phyloP scores from a whole-genome alignment of 2,888 invertebrate genomes.

The Malthinus flaveolus region DNA sequence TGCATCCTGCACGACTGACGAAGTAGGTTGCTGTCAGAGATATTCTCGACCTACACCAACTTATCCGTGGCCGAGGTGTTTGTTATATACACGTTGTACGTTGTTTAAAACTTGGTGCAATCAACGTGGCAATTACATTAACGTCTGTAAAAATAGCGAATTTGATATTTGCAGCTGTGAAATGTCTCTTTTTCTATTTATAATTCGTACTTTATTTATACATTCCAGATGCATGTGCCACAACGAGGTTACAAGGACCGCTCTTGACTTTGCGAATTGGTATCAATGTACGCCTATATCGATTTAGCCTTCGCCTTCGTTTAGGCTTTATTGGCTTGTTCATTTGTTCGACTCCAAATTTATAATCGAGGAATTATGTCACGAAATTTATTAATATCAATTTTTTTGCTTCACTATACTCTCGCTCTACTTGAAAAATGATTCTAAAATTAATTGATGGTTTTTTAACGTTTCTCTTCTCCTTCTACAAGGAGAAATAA shows the following conservation, averaged over 20 bases:
- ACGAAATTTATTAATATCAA: background rate
- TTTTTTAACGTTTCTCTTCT: background rate
- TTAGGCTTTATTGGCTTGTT: constrained; percentile 26
- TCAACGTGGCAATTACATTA: constrained; percentile 30
- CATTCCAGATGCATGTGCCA: constrained; percentile 31
- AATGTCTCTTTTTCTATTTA: constrained; percentile 28
- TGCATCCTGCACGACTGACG: constrained; percentile 20
- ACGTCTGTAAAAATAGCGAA: constrained; percentile 29
- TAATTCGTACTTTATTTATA: constrained; percentile 30
- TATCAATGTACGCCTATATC: constrained; percentile 26
- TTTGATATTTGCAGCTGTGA: constrained; percentile 19
- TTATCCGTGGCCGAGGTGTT: constrained; percentile 21
- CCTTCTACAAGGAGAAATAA: no score
- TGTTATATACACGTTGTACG: no score
- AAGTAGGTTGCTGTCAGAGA: constrained; percentile 22
- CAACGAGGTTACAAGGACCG: constrained; percentile 42
- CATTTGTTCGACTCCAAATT: constrained; percentile 15
- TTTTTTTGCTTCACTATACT: background rate
- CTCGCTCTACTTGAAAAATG: background rate
- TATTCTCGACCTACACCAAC: constrained; percentile 24
- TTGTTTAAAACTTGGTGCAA: constrained; percentile 24
- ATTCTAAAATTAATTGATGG: constrained; percentile 3
- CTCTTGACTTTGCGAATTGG: constrained; percentile 39
- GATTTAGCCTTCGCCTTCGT: constrained; percentile 27
- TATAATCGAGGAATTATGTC: constrained; percentile 6